These are phyloP conservation scores for Furnarius figulus DNA, from an alignment of 2,113 vertebrate genomes.

Conservation along the genomic window DNA sequence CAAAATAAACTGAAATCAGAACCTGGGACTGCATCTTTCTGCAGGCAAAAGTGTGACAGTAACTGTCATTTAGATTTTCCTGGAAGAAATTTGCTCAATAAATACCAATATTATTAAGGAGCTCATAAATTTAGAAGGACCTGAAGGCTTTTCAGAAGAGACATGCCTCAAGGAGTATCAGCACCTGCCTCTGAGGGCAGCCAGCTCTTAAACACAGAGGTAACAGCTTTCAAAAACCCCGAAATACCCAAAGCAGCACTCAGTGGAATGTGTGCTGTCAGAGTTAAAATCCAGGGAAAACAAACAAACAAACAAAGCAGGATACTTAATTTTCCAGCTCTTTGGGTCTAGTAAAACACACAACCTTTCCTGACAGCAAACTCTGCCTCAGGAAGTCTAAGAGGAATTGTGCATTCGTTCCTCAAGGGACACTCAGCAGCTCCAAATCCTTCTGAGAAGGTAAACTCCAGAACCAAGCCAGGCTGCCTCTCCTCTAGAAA, in stretches of 20 bases:
- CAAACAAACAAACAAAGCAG: not conserved
- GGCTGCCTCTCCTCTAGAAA: not conserved
- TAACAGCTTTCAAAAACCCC: not conserved
- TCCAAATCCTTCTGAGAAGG: slow-evolving; percentile 7
- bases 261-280: not conserved
- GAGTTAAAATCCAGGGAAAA: not conserved
- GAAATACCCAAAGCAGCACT: not conserved
- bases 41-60: not conserved
- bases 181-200: not conserved
- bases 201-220: not conserved
- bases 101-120: not conserved
- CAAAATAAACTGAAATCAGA: not conserved
- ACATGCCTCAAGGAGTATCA: not conserved
- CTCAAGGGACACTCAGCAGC: not conserved
- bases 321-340: not conserved
- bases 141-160: not conserved
- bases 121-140: not conserved
- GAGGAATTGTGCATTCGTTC: not conserved
- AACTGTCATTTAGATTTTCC: not conserved
- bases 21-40: not conserved
- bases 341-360: not conserved
- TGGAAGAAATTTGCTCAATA: not conserved
- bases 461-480: not conserved
- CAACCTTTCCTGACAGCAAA: not conserved
- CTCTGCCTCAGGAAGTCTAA: not conserved